Evolutionary conservation across 2,113 vertebrate genomes (phyloP).

Genomic region (Sphaerodactylus townsendi): DNA sequence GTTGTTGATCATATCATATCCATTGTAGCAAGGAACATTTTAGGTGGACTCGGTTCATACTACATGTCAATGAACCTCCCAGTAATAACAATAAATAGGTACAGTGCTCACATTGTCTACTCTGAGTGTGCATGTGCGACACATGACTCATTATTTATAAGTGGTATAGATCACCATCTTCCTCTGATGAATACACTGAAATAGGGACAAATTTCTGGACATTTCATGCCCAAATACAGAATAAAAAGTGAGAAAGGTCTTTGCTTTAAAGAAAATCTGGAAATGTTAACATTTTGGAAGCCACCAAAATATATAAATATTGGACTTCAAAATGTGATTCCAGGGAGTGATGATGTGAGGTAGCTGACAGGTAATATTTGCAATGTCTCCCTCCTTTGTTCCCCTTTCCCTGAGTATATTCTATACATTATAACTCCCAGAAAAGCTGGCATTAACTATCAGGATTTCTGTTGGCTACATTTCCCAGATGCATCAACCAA

Average conservation of each 20-base stretch:
- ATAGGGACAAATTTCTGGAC: not conserved
- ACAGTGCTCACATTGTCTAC: not conserved
- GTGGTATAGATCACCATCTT: not conserved
- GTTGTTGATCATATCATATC: not conserved
- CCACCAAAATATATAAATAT: not conserved
- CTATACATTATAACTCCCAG: too few relatives aligned
- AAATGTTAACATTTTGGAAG: not conserved
- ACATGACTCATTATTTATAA: too few relatives aligned
- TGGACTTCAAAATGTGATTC: not conserved
- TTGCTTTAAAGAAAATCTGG: too few relatives aligned
- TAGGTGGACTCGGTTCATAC: not conserved
- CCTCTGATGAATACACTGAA: not conserved
- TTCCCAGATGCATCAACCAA: too few relatives aligned
- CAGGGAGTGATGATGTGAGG: too few relatives aligned
- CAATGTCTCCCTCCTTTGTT: too few relatives aligned
- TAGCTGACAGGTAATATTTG: too few relatives aligned
- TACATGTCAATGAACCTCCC: not conserved
- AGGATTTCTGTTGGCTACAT: too few relatives aligned
- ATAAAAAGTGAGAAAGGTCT: too few relatives aligned
- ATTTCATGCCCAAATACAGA: too few relatives aligned
- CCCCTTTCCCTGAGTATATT: too few relatives aligned
- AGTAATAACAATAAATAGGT: not conserved
- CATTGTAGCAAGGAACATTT: not conserved
- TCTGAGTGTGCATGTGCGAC: not conserved
- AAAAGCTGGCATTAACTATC: too few relatives aligned